A percentile compares a stretch with the other conserved stretches of the same genome.
Conservation (phyloP, 1,140 invertebrate genomes). For the Copidosoma floridanum region DNA sequence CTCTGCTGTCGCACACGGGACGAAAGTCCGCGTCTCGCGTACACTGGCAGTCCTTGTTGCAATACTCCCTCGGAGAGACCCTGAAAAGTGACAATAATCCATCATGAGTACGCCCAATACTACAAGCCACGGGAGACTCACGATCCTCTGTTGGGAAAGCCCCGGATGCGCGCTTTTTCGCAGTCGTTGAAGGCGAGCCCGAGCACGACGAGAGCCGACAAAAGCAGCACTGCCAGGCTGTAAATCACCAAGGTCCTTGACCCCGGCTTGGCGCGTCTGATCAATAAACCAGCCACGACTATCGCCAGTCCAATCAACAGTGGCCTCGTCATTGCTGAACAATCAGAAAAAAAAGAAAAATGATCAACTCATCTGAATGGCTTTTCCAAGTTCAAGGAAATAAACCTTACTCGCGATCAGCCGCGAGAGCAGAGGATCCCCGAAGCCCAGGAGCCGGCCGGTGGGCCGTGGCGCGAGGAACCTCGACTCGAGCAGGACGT, state of each 20-base stretch:
- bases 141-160: slow-evolving; percentile 44
- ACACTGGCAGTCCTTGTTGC: slow-evolving; percentile 65
- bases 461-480: slow-evolving; percentile 61
- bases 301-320: slow-evolving; percentile 63
- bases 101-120: neutral
- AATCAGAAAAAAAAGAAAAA: neutral
- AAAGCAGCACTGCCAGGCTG: slow-evolving; percentile 57
- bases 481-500: slow-evolving; percentile 61
- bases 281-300: slow-evolving; percentile 63
- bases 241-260: slow-evolving; percentile 59
- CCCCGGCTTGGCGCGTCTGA: slow-evolving; percentile 60
- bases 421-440: slow-evolving; percentile 58
- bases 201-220: slow-evolving; percentile 57
- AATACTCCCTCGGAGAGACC: slow-evolving; percentile 50
- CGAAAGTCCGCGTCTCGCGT: slow-evolving; percentile 61
- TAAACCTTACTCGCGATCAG: slow-evolving; percentile 50
- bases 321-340: slow-evolving; percentile 59
- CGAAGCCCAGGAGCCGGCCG: slow-evolving; percentile 55
- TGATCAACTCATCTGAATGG: neutral
- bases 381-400: neutral
- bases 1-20: slow-evolving; percentile 64
- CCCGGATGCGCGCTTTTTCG: slow-evolving; percentile 50
- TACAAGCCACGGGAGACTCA: slow-evolving; percentile 30
- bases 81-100: slow-evolving; percentile 29
- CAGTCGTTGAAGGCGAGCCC: slow-evolving; percentile 64